Base-by-base conservation (phyloP, 2,888 invertebrate genomes). In the Ophion ventricosus region DNA sequence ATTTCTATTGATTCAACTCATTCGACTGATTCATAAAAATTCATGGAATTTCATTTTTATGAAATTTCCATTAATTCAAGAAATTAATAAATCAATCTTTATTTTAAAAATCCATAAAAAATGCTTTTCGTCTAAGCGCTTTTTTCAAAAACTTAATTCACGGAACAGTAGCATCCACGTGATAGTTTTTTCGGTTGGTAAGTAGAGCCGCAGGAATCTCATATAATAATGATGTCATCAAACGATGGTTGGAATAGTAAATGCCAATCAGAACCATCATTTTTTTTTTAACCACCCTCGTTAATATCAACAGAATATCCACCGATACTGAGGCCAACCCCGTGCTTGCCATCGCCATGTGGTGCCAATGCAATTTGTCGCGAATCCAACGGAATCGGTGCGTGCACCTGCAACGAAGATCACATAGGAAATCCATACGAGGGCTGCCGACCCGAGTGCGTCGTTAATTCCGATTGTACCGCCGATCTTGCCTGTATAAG, bases 351-450 rank as follows among this genome's bases (percentile, higher is more conserved):
- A 73, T 96, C 96, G 2, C 97, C 97, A 0, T 98, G 98, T 91
- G 98, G 98, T 56, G 96, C 97, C 7, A 97, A 97, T 90, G 97
- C 97, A 86, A 94, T 96, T 88, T 98, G 98, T 90, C 95, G 96
- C 88, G 96, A 96, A 92, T 92, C 95, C 23, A 91, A 91, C 29
- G 93, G 94, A 20, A 93, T 92, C 57, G 94, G 94, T 66, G 91
- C 94, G 17, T 95, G 96, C 86, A 93, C 94, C 8, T 96, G 96
- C 88, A 92, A 94, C 14, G 88, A 92, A 29, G 95, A 95, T 66
- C 95, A 94, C 87, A 94, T 95, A 76, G 96, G 96, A 59, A 95
- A 95, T 92, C 95, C 96, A 14, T 95, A 96, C 87, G 93, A 94
- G 70, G 95, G 95, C 78, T 97, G 97, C 92, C 95, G 96, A 91